Percentiles rank a stretch among this genome's conserved stretches.
Conservation (phyloP, 1,140 invertebrate species). For the Drosophila malerkotliana region DNA sequence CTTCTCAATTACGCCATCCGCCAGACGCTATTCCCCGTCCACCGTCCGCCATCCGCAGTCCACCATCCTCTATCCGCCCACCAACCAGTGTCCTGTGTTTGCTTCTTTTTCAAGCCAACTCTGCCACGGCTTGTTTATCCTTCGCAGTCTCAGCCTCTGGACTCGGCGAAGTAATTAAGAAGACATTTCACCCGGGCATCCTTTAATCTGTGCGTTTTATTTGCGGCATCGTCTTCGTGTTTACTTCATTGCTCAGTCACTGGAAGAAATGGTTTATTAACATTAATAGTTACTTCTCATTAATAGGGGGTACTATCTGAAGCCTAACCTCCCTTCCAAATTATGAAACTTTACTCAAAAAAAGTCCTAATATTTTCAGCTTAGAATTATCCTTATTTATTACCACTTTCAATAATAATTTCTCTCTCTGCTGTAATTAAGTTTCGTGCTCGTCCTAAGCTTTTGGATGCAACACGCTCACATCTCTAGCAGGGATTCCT, state of each 20-base stretch:
- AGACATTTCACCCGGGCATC: conserved; percentile 82
- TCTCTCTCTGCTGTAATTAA: conserved; percentile 6
- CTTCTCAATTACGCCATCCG: conserved; percentile 70
- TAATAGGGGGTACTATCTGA: no score
- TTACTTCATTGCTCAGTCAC: conserved; percentile 29
- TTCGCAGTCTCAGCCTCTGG: conserved; percentile 45
- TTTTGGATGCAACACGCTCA: conserved; percentile 4
- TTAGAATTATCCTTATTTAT: neutral
- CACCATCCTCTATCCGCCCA: conserved; percentile 4
- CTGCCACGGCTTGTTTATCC: conserved; percentile 35
- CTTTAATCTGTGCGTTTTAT: conserved; percentile 84
- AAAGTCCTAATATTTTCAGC: no score
- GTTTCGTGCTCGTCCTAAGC: conserved; percentile 2
- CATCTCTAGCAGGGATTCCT: conserved; percentile 17
- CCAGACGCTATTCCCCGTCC: conserved; percentile 10
- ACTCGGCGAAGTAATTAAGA: conserved; percentile 82
- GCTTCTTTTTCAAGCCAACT: neutral
- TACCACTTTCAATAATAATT: neutral
- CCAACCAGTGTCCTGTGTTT: neutral
- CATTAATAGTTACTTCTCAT: neutral
- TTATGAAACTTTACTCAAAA: no score
- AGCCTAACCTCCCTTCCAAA: no score
- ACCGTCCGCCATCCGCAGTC: conserved; percentile 17
- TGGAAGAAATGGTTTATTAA: conserved; percentile 9
- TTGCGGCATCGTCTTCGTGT: conserved; percentile 60